Base-by-base conservation (phyloP, 2,888 invertebrate genomes). In the Amblyjoppa proteus region DNA sequence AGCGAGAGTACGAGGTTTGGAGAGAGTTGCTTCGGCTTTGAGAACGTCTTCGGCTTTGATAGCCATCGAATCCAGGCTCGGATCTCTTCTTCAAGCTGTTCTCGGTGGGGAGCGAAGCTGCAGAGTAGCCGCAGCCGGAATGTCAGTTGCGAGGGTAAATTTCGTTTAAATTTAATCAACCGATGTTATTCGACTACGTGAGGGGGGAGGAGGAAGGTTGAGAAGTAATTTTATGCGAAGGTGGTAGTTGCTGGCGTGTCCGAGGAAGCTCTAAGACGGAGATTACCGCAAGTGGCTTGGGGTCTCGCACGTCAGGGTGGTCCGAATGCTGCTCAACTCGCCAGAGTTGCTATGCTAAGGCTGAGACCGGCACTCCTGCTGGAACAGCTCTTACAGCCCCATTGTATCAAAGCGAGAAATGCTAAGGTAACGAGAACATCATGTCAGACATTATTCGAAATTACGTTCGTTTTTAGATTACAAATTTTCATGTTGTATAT, bases 51-150 rank as follows among this genome's bases (percentile, higher is more conserved):
- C 95, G 41, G 95, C 95, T 77, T 88, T 96, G 87, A 94, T 95
- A 28, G 91, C 94, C 69, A 94, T 96, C 71, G 95, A 96, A 89
- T 95, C 96, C 2, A 95, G 96, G 91, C 94, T 97, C 90, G 95
- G 96, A 87, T 95, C 96, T 41, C 95, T 97, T 85, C 94, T 97
- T 81, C 95, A 96, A 88, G 95, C 96, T 41, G 93, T 96, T 71
- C 94, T 97, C 28, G 95, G 96, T 51, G 96, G 96, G 84, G 97
- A 97, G 93, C 95, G 96, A 83, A 95, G 90, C 92, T 94, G 92
- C 91, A 94, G 91, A 91, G 95, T 94, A 31, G 95, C 91, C 89
- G 94, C 92, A 91, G 95, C 91, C 83, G 95, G 90, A 88, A 94
- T 91, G 90, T 92, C 88, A 89, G 95, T 93, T 13, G 93, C 93